A percentile compares a stretch with the other conserved stretches of the same genome.
Evolutionary conservation across 2,797 vertebrate genomes (phyloP).

Genomic region (Synanceia verrucosa): DNA sequence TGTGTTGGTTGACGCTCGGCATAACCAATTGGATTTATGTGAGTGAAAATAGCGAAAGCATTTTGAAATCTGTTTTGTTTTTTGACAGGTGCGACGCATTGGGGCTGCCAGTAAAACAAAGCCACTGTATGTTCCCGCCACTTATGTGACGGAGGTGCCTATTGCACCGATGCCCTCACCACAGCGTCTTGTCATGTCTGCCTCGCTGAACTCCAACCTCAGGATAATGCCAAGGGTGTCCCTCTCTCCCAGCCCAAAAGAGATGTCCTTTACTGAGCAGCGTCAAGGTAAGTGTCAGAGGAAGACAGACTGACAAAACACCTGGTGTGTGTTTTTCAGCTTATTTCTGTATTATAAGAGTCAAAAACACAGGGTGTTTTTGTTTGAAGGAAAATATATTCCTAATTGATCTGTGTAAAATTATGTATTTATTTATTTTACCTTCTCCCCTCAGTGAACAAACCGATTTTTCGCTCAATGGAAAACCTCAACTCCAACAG

Average conservation of each 20-base stretch:
- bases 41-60: slow-evolving; percentile 7
- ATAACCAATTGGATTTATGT: slow-evolving; percentile 31
- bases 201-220: slow-evolving; percentile 66
- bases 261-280: slow-evolving; percentile 14
- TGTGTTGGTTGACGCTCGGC: slow-evolving; percentile 3
- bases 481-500: slow-evolving; percentile 83
- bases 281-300: slow-evolving; percentile 55
- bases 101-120: slow-evolving; percentile 80
- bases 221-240: slow-evolving; percentile 54
- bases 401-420: background rate
- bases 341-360: background rate
- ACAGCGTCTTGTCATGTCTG: slow-evolving; percentile 63
- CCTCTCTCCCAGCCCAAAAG: slow-evolving; percentile 48
- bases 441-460: slow-evolving; percentile 66
- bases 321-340: background rate
- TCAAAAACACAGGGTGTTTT: background rate
- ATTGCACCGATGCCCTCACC: slow-evolving; percentile 68
- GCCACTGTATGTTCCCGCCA: slow-evolving; percentile 90
- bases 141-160: slow-evolving; percentile 87
- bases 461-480: slow-evolving; percentile 82
- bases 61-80: slow-evolving; percentile 18
- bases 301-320: background rate
- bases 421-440: background rate
- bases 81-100: slow-evolving; percentile 80
- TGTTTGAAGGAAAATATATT: background rate